Percentiles rank a stretch among this genome's conserved stretches.
Evolutionary conservation across 2,888 invertebrate genomes (phyloP).

Genomic region (Thereva nobilitata): DNA sequence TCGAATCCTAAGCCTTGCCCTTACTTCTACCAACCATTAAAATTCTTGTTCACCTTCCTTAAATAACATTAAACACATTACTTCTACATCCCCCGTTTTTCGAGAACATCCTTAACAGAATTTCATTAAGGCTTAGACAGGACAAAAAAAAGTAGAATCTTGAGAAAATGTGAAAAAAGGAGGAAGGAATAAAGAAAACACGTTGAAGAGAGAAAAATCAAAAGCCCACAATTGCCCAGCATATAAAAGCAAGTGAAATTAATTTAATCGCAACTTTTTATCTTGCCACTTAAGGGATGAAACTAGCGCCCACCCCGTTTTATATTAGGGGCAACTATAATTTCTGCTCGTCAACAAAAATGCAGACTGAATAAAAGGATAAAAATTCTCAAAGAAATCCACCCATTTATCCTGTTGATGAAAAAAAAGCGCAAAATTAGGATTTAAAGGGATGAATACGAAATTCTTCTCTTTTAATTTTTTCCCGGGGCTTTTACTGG

Average conservation of each 20-base stretch:
- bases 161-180: too few relatives aligned
- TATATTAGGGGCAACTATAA: conserved; percentile 8
- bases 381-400: conserved; percentile 16
- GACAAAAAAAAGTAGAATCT: too few relatives aligned
- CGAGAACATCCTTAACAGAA: too few relatives aligned
- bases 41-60: too few relatives aligned
- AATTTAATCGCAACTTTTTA: conserved; percentile 36
- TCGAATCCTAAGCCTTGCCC: too few relatives aligned
- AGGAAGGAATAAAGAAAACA: too few relatives aligned
- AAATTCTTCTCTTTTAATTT: conserved; percentile 20
- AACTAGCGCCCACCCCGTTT: conserved; percentile 1
- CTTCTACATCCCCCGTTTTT: too few relatives aligned
- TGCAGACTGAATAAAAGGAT: background rate
- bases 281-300: background rate
- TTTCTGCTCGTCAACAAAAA: conserved; percentile 19
- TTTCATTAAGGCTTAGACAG: too few relatives aligned
- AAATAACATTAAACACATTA: too few relatives aligned
- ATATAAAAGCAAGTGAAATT: conserved; percentile 3
- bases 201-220: too few relatives aligned
- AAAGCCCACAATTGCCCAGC: too few relatives aligned
- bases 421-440: conserved; percentile 29
- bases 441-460: conserved; percentile 31
- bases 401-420: conserved; percentile 31
- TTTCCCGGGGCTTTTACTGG: conserved; percentile 24
- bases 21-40: too few relatives aligned